phyloP scores from a whole-genome alignment of 2,888 invertebrate genomes.

The Archips crataeganus region DNA sequence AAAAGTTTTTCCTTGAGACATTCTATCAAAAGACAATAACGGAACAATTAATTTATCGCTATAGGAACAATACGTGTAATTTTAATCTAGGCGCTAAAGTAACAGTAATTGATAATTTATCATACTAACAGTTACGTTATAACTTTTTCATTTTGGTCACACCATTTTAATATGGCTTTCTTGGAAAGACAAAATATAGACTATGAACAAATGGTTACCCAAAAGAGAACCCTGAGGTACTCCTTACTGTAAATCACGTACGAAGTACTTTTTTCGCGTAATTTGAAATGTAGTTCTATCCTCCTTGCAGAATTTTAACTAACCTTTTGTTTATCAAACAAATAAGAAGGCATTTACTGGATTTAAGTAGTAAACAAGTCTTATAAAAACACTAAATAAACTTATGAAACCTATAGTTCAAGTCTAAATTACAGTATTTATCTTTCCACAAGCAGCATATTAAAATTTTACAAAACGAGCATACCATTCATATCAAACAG shows the following conservation, averaged over 20 bases:
- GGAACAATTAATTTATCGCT: conserved; percentile 12
- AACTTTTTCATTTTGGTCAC: conserved; percentile 42
- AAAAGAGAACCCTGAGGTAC: conserved; percentile 8
- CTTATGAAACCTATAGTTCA: not conserved
- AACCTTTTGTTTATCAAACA: not conserved
- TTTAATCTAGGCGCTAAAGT: conserved; percentile 37
- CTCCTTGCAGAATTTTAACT: not conserved
- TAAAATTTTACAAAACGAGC: conserved; percentile 40
- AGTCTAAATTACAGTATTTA: not conserved
- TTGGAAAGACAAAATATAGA: conserved; percentile 20
- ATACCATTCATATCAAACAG: conserved; percentile 4
- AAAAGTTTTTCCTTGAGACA: conserved; percentile 1
- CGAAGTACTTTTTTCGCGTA: not conserved
- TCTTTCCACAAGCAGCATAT: conserved; percentile 40
- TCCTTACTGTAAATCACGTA: not conserved
- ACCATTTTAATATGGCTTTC: conserved; percentile 50
- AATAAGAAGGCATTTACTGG: not conserved
- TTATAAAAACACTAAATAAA: not conserved
- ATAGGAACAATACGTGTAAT: conserved; percentile 36
- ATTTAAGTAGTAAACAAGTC: not conserved
- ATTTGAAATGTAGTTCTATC: not conserved
- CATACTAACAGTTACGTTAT: conserved; percentile 66
- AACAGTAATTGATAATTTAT: conserved; percentile 56
- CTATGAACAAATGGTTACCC: not conserved
- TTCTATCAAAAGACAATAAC: not conserved